phyloP scores from a whole-genome alignment of 1,140 invertebrate genomes.

The Drosophila navojoa region DNA sequence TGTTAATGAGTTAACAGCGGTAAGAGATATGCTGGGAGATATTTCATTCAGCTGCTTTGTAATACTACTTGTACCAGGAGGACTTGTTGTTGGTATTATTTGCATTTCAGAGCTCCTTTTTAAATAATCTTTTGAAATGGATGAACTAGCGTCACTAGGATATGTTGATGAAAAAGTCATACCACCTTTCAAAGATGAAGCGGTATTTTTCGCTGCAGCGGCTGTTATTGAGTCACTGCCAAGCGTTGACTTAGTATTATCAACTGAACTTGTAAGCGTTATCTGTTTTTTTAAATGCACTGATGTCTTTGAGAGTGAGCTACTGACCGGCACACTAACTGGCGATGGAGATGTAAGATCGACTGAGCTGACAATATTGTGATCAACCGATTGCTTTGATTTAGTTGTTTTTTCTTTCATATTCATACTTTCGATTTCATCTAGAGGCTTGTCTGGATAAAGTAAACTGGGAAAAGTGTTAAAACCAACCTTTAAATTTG shows the following conservation, averaged over 20 bases:
- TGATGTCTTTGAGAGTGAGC: slow-evolving; percentile 3
- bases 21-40: slow-evolving; percentile 64
- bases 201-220: not conserved
- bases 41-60: slow-evolving; percentile 65
- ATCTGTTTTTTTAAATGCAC: slow-evolving; percentile 6
- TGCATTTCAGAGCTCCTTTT: slow-evolving; percentile 58
- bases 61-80: slow-evolving; percentile 59
- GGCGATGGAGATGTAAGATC: slow-evolving; percentile 26
- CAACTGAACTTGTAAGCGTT: slow-evolving; percentile 14
- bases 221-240: not conserved
- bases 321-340: not conserved
- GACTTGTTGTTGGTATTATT: slow-evolving; percentile 67
- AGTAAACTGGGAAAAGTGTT: slow-evolving; percentile 1
- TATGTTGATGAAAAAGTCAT: slow-evolving; percentile 10
- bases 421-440: slow-evolving; percentile 11
- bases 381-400: slow-evolving; percentile 12
- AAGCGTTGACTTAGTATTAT: slow-evolving; percentile 6
- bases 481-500: slow-evolving; percentile 10
- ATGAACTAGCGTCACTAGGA: not conserved
- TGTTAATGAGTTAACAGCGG: slow-evolving; percentile 41
- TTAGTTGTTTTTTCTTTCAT: slow-evolving; percentile 22
- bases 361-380: slow-evolving; percentile 13
- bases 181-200: slow-evolving; percentile 1
- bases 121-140: slow-evolving; percentile 31
- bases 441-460: slow-evolving; percentile 13